A percentile compares a stretch with the other conserved stretches of the same genome.
Evolutionary conservation across 2,113 vertebrate species (phyloP).

Genomic region (cat (Felis catus)): F.catus_Fca126_mat1.0 CM031427.1:31639001-31639500

Average conservation of each 20-base stretch:
- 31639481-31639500: neutral
- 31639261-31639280: neutral
- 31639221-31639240: neutral
- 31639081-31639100: neutral
- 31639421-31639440: neutral
- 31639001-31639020: too few species aligned
- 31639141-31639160: neutral
- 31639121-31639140: neutral
- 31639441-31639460: neutral
- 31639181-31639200: neutral
- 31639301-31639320: neutral
- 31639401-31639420: too few species aligned
- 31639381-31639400: neutral
- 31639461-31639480: neutral
- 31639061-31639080: neutral
- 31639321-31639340: neutral
- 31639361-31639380: neutral
- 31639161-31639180: neutral
- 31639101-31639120: neutral
- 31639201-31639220: neutral
- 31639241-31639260: neutral
- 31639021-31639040: neutral
- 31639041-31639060: neutral
- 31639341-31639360: neutral
- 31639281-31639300: neutral